A percentile compares a stretch with the other conserved stretches of the same genome.
phyloP scores from a whole-genome alignment of 2,888 invertebrate species.

The Achlya flavicornis region DNA sequence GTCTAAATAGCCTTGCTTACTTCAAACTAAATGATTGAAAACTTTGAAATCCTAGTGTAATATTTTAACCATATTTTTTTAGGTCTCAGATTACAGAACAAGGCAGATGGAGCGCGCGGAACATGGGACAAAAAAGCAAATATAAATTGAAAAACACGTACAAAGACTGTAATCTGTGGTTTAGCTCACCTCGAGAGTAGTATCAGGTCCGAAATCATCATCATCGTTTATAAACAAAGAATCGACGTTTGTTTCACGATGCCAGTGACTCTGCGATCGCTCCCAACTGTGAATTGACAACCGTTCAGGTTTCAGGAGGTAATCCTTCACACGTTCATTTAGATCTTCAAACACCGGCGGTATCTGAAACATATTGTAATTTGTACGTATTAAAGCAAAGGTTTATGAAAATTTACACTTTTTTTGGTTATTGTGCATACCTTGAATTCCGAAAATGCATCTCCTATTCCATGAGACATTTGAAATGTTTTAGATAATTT shows the following conservation, averaged over 20 bases:
- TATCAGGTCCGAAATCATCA: constrained; percentile 64
- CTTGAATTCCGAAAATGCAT: constrained; percentile 59
- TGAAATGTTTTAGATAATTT: constrained; percentile 12
- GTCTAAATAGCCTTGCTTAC: no score
- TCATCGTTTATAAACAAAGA: constrained; percentile 78
- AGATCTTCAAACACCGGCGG: constrained; percentile 88
- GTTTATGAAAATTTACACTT: background rate
- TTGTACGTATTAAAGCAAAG: constrained; percentile 17
- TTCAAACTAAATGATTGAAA: no score
- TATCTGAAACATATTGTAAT: constrained; percentile 64
- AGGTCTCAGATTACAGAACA: no score
- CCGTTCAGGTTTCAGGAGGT: constrained; percentile 86
- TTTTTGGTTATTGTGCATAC: constrained; percentile 30
- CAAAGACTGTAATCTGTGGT: no score
- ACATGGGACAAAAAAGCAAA: no score
- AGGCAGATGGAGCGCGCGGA: no score
- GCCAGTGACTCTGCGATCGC: constrained; percentile 87
- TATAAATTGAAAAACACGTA: no score
- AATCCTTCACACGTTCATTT: constrained; percentile 86
- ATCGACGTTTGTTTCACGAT: constrained; percentile 78
- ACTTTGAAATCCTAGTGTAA: no score
- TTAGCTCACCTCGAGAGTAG: constrained; percentile 64
- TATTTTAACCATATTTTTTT: no score
- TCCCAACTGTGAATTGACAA: constrained; percentile 89
- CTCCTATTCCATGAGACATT: constrained; percentile 55